phyloP scores from a whole-genome alignment of 2,888 invertebrate genomes.

The Pterostichus niger region DNA sequence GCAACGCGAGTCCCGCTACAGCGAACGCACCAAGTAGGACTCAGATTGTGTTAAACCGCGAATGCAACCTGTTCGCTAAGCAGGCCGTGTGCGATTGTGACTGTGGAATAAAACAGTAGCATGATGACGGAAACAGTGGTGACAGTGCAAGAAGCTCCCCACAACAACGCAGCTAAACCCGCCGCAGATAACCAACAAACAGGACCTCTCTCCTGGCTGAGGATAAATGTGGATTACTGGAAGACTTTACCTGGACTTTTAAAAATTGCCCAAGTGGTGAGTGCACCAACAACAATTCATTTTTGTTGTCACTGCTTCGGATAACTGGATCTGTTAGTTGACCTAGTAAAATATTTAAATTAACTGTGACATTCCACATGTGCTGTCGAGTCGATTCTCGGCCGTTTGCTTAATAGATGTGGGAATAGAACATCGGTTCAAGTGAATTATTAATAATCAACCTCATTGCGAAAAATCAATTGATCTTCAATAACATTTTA shows the following conservation, averaged over 20 bases:
- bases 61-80: constrained; percentile 4
- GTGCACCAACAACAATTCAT: constrained; percentile 72
- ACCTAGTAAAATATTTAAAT: constrained; percentile 64
- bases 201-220: constrained; percentile 84
- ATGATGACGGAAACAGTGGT: constrained; percentile 93
- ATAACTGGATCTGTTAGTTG: constrained; percentile 34
- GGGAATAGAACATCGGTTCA: constrained; percentile 28
- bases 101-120: constrained; percentile 58
- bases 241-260: constrained; percentile 89
- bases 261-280: constrained; percentile 90
- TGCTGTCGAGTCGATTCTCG: neutral
- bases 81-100: neutral
- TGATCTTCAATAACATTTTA: constrained; percentile 1
- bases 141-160: constrained; percentile 86
- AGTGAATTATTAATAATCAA: constrained; percentile 54
- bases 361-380: constrained; percentile 47
- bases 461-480: constrained; percentile 50
- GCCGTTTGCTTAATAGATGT: constrained; percentile 47
- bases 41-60: constrained; percentile 38
- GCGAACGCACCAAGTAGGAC: neutral
- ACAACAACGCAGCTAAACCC: constrained; percentile 76
- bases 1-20: constrained; percentile 12
- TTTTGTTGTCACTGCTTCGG: constrained; percentile 2
- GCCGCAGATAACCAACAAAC: constrained; percentile 74
- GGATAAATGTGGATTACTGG: constrained; percentile 89